Evolutionary conservation across 2,113 vertebrate genomes (phyloP).

Genomic region (Caranx melampygus): DNA sequence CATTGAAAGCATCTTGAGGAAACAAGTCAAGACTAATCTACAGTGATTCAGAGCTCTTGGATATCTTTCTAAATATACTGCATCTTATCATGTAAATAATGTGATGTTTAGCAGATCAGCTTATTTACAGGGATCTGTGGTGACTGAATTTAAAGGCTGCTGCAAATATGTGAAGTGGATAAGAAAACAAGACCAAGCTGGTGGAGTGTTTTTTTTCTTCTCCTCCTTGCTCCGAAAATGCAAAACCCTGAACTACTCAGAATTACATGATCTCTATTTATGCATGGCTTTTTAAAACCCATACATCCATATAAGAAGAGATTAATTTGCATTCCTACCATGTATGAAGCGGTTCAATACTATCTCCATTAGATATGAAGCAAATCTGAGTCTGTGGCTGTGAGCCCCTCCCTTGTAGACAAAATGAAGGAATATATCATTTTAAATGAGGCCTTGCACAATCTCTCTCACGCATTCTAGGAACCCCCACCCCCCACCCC

Average conservation of each 20-base stretch:
- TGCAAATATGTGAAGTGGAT: neutral
- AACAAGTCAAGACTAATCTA: neutral
- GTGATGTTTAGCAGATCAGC: neutral
- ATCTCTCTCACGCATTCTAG: slow-evolving; percentile 44
- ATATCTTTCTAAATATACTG: slow-evolving; percentile 11
- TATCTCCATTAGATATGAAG: slow-evolving; percentile 26
- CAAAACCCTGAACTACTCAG: slow-evolving; percentile 12
- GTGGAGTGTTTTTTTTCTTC: neutral
- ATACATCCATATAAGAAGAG: slow-evolving; percentile 6
- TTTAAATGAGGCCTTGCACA: slow-evolving; percentile 49
- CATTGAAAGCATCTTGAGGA: slow-evolving; percentile 24
- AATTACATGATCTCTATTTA: slow-evolving; percentile 17
- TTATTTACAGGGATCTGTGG: neutral
- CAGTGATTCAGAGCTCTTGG: neutral
- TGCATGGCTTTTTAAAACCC: neutral
- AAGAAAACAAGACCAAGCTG: neutral
- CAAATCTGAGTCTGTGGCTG: slow-evolving; percentile 15
- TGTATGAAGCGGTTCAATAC: slow-evolving; percentile 14
- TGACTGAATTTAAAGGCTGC: neutral
- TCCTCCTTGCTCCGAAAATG: neutral
- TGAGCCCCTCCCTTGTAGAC: slow-evolving; percentile 25
- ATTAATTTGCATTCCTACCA: slow-evolving; percentile 34
- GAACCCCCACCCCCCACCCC: slow-evolving; percentile 8
- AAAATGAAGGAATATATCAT: slow-evolving; percentile 46
- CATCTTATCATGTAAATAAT: neutral